Base-by-base conservation (phyloP, 2,113 vertebrate genomes). In the Anseranas semipalmata region DNA sequence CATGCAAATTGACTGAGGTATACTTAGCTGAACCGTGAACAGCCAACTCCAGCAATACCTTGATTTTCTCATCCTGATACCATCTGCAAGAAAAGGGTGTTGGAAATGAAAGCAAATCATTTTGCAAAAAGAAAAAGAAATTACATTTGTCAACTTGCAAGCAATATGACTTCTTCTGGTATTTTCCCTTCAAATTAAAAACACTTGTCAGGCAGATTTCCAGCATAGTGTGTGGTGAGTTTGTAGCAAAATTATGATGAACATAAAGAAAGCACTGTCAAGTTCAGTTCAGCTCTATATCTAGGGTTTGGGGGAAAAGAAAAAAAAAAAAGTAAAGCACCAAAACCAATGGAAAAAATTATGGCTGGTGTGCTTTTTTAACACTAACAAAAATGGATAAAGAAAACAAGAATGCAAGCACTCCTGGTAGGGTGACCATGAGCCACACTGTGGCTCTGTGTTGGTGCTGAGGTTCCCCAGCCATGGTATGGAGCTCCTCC, bases 41-140 rank as follows among this genome's bases (percentile, higher is more conserved):
- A 96, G 53, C 58, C 20, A 94, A 27, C 80, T 96, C 58, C 80
- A 87, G 35, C 32, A 45, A 78, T 65, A 85, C 88, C 77, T 96
- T 76, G 39, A 73, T 91, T 95, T 97, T 96, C 89, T 92, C 90
- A 91, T 82, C 27, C 84, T 91, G 95, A 85, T 95, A 96, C 82
- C 45, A 89, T 90, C 90, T 96, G 70, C 66, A 76, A 66, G 73
- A 90, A 67, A 25, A 81, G 20, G 24, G 30, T 82, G 58, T 19
- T 96, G 70, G 76, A 96, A 93, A 89, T 41, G 53, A 85, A 53
- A 93, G 28, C 33, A 90, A 77, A 92, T 67, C 3, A 4, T 89
- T 95, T 96, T 86, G 46, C 32, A 78, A 86, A 86, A 46, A 50
- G 13, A 13, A 87, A 63, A 85, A 56, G 68, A 60, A 19, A 9